Evolutionary conservation across 2,113 vertebrate species (phyloP).

Genomic region (Barnardius zonarius): DNA sequence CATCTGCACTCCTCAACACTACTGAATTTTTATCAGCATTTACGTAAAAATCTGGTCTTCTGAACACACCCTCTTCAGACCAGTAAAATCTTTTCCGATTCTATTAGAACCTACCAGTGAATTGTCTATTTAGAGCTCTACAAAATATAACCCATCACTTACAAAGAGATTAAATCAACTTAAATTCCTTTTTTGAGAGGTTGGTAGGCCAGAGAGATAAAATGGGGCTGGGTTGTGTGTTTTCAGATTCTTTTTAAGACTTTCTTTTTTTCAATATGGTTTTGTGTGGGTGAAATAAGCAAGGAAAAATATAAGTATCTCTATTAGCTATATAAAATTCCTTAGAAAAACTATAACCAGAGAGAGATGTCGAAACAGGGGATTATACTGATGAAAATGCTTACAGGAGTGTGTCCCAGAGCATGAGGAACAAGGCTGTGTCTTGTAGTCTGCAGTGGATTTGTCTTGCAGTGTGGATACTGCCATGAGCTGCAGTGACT

Average conservation of each 20-base stretch:
- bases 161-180: neutral
- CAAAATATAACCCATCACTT: neutral
- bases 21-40: slow-evolving; percentile 26
- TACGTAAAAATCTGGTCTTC: neutral
- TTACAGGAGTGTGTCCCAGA: neutral
- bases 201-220: neutral
- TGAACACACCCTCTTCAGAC: neutral
- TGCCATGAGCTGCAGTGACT: neutral
- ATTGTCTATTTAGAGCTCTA: neutral
- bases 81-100: neutral
- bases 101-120: neutral
- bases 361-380: neutral
- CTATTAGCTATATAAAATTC: neutral
- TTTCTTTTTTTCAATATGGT: too few species aligned
- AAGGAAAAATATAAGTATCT: neutral
- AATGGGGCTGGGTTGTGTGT: neutral
- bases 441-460: neutral
- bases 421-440: neutral
- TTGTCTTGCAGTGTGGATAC: neutral
- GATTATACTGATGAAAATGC: neutral
- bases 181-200: neutral
- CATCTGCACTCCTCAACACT: neutral
- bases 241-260: neutral
- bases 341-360: neutral
- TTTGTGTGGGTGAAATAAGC: neutral